Conservation (phyloP, 2,113 vertebrate genomes). For the Passerina amoena region DNA sequence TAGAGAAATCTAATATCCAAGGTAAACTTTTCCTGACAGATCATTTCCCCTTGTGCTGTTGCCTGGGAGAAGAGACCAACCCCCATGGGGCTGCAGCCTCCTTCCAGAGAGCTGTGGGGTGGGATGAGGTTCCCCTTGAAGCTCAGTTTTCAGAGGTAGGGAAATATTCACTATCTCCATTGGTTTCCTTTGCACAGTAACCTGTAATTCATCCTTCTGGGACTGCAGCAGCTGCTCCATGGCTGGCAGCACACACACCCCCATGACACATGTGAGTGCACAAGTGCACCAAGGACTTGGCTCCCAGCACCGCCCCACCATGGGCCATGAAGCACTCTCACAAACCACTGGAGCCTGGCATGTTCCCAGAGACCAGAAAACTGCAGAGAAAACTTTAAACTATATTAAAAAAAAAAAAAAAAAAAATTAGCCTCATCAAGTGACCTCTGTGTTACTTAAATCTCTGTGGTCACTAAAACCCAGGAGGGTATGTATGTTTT, state of each 20-base stretch:
- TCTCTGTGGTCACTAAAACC: neutral
- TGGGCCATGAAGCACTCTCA: rapidly evolving
- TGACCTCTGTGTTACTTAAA: neutral
- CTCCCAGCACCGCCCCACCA: no score
- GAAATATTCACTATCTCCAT: neutral
- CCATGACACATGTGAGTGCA: rapidly evolving
- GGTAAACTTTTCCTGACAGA: neutral
- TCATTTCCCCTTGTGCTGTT: neutral
- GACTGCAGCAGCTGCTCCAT: neutral
- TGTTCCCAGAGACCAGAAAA: neutral
- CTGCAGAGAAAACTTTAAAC: neutral
- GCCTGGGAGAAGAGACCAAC: neutral
- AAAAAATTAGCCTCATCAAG: neutral
- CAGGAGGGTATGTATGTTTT: rapidly evolving
- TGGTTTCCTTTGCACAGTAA: neutral
- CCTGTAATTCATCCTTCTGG: neutral
- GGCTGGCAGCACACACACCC: neutral
- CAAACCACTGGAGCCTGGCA: neutral
- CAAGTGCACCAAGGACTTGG: neutral
- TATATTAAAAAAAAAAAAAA: neutral
- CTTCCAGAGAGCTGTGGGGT: neutral
- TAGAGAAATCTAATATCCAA: neutral
- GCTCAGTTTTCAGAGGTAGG: neutral
- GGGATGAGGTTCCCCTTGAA: neutral
- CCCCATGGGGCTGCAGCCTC: neutral